These are phyloP conservation scores for Drosophila bifasciata DNA, from an alignment of 1,140 invertebrate species.

Conservation along the genomic window DNA sequence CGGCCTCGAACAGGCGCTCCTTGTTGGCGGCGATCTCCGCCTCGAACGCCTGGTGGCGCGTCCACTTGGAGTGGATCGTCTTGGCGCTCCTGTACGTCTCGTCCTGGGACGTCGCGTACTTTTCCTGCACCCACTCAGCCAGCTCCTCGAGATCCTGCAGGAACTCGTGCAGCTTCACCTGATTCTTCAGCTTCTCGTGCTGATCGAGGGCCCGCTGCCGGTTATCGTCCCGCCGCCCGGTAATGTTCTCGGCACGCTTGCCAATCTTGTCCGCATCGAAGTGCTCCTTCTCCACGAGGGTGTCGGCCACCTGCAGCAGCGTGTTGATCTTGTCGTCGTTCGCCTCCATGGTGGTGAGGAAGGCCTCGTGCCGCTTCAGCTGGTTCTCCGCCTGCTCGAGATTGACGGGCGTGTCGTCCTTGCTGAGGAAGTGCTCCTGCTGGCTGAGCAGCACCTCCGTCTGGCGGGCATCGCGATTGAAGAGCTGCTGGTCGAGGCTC, in stretches of 20 bases:
- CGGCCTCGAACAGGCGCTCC: constrained; percentile 95
- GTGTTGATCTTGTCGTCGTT: constrained; percentile 99
- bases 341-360: constrained; percentile 99
- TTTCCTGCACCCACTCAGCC: constrained; percentile 99
- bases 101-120: constrained; percentile 99
- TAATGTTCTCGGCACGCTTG: constrained; percentile 97
- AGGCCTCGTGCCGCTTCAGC: constrained; percentile 98
- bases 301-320: constrained; percentile 95
- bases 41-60: constrained; percentile 99
- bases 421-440: constrained; percentile 97
- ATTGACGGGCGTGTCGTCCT: constrained; percentile 97
- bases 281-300: constrained; percentile 94
- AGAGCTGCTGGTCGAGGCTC: constrained; percentile 96
- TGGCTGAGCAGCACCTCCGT: constrained; percentile 98
- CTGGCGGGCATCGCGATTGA: constrained; percentile 98
- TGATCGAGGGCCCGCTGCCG: constrained; percentile 94
- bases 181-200: constrained; percentile 97
- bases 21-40: constrained; percentile 99
- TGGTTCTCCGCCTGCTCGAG: constrained; percentile 98
- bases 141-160: constrained; percentile 99
- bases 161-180: constrained; percentile 97
- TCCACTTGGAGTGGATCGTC: constrained; percentile 99
- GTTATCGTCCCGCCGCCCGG: constrained; percentile 94
- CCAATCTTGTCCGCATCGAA: constrained; percentile 97
- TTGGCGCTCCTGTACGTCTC: constrained; percentile 99